Conservation (phyloP, 2,888 invertebrate species). For the Agrochola circellaris region DNA sequence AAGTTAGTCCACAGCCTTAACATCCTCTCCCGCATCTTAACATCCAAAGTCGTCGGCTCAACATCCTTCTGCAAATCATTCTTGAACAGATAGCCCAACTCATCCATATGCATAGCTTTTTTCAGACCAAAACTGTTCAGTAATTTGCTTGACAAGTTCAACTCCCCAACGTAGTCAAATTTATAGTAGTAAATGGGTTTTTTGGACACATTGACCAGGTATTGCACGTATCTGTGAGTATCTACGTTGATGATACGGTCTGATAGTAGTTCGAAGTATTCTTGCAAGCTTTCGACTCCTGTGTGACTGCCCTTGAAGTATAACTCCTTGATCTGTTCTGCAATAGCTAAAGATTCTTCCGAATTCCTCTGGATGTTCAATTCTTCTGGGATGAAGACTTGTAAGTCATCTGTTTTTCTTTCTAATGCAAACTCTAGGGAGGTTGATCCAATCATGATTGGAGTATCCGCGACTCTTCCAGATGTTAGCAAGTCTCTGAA, state of each 20-base stretch:
- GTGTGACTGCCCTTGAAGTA: conserved; percentile 80
- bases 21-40: conserved; percentile 85
- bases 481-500: conserved; percentile 82
- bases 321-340: conserved; percentile 76
- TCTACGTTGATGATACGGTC: conserved; percentile 79
- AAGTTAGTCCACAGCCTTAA: conserved; percentile 87
- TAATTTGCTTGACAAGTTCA: conserved; percentile 77
- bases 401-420: conserved; percentile 77
- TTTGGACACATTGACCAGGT: conserved; percentile 79
- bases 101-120: conserved; percentile 82
- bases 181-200: conserved; percentile 85
- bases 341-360: conserved; percentile 75
- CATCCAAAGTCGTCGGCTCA: conserved; percentile 80
- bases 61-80: conserved; percentile 78
- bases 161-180: conserved; percentile 84
- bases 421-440: conserved; percentile 78
- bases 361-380: conserved; percentile 80
- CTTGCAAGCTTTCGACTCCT: conserved; percentile 74
- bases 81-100: conserved; percentile 84
- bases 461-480: conserved; percentile 81
- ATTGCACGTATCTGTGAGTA: conserved; percentile 82
- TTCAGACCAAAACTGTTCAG: conserved; percentile 70
- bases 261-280: conserved; percentile 80
- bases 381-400: conserved; percentile 79
- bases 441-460: conserved; percentile 83